phyloP scores from a whole-genome alignment of 2,797 vertebrate genomes.

The Coilia nasus region DNA sequence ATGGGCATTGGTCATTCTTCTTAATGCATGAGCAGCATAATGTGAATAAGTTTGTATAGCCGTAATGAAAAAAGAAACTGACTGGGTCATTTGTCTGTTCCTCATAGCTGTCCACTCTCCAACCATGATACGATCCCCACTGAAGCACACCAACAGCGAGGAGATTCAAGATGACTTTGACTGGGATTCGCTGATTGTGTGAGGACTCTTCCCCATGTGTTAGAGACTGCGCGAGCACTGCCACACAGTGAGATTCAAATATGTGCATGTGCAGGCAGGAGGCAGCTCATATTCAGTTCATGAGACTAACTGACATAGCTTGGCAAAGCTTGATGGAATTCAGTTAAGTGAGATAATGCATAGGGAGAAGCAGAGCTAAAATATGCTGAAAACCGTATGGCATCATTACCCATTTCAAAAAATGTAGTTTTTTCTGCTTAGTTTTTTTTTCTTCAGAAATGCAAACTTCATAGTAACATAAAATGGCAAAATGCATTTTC shows the following conservation, averaged over 20 bases:
- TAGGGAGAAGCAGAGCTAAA: neutral
- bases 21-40: no score
- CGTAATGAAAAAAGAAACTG: no score
- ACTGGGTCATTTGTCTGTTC: slow-evolving; percentile 1
- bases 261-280: neutral
- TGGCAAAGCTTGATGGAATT: neutral
- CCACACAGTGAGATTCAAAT: neutral
- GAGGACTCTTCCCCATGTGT: slow-evolving; percentile 34
- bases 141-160: slow-evolving; percentile 87
- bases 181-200: slow-evolving; percentile 86
- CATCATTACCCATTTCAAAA: slow-evolving; percentile 2
- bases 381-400: neutral
- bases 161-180: slow-evolving; percentile 97
- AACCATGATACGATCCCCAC: slow-evolving; percentile 69
- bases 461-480: neutral
- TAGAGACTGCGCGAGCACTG: neutral
- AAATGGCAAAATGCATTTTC: neutral
- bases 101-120: slow-evolving; percentile 81
- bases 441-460: neutral
- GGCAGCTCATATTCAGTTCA: neutral
- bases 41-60: no score
- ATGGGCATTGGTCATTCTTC: no score
- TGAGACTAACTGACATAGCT: neutral
- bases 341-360: neutral
- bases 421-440: neutral